Base-by-base conservation (phyloP, 1,140 invertebrate genomes). In the Cotesia chilonis region DNA sequence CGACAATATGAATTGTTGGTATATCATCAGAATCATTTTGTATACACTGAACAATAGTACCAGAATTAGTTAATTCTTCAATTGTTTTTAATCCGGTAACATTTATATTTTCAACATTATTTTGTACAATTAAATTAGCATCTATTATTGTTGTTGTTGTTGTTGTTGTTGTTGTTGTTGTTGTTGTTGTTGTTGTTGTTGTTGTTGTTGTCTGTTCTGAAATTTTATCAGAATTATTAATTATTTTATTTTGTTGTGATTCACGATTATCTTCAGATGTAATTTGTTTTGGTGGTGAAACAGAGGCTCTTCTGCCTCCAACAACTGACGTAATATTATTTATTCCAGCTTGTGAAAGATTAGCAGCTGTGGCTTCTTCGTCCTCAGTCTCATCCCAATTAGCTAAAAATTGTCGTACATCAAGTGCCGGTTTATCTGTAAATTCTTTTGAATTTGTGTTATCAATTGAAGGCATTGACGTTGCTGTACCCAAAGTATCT, bases 341-440 rank as follows among this genome's bases (percentile, higher is more conserved):
- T 10, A 79, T 37, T 36, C 75, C 69, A 10, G 79, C 70, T 52
- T 76, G 71, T 0, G 76, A 68, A 4, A 81, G 41, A 47, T 75
- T 84, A 0, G 72, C 55, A 37, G 75, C 71, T 0, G 76, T 65
- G 12, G 77, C 81, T 5, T 87, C 86, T 54, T 87, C 86, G 2
- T 87, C 86, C 52, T 86, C 84, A 0, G 82, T 83, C 36, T 87
- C 87, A 51, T 86, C 85, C 87, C 87, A 88, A 38, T 79, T 88
- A 0, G 84, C 87, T 10, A 88, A 70, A 74, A 87, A 88, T 41
- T 88, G 85, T 12, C 86, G 79, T 7, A 88, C 84, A 35, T 88
- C 87, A 0, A 87, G 70, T 3, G 83, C 80, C 1, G 86, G 87
- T 59, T 87, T 87, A 37, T 86, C 78, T 3, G 83, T 81, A 14